phyloP scores from a whole-genome alignment of 2,888 invertebrate genomes.

The Antheraea yamamai region DNA sequence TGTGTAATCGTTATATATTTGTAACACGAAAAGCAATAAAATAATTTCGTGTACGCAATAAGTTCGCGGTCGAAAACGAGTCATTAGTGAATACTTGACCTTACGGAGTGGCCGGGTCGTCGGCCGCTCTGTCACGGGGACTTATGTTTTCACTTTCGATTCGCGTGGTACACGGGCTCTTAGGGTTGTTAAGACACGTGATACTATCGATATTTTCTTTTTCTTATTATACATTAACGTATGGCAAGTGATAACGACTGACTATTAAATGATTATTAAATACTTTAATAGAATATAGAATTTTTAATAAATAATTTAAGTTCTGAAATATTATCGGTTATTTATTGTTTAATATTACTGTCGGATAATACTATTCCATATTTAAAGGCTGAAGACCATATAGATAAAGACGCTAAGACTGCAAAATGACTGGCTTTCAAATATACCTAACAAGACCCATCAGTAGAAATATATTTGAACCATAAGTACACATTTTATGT shows the following conservation, averaged over 20 bases:
- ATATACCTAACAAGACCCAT: no score
- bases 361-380: neutral
- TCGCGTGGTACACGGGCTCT: conserved; percentile 24
- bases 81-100: conserved; percentile 13
- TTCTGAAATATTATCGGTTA: neutral
- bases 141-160: conserved; percentile 37
- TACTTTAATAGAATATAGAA: no score
- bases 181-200: conserved; percentile 13
- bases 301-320: neutral
- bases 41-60: neutral
- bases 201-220: neutral
- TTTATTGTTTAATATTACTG: no score
- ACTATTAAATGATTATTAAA: neutral
- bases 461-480: no score
- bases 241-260: neutral
- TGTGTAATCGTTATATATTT: conserved; percentile 5
- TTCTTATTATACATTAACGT: neutral
- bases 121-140: conserved; percentile 31
- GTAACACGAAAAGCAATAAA: conserved; percentile 1
- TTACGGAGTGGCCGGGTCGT: conserved; percentile 27
- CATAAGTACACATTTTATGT: no score
- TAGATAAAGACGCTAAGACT: no score
- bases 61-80: neutral
- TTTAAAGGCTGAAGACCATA: neutral
- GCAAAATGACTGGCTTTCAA: no score